These are phyloP conservation scores for Cebidichthys violaceus DNA, from an alignment of 2,113 vertebrate genomes.

Conservation along the genomic window DNA sequence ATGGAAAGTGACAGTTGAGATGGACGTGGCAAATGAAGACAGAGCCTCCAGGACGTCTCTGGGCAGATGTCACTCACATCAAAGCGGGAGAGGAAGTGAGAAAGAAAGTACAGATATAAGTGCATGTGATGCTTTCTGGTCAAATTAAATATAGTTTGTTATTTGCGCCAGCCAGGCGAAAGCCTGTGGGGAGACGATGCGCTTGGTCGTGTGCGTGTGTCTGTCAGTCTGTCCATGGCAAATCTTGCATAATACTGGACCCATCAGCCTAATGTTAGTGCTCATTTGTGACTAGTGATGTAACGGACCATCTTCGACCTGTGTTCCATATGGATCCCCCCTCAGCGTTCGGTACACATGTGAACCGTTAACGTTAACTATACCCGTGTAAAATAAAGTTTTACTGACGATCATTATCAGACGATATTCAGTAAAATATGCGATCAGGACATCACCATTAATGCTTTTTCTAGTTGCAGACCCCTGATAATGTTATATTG, in stretches of 20 bases:
- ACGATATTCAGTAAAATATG: no score
- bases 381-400: no score
- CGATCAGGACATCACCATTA: no score
- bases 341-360: no score
- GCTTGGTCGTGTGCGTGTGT: background rate
- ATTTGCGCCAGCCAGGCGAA: background rate
- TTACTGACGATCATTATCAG: no score
- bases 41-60: slow-evolving; percentile 40
- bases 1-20: slow-evolving; percentile 64
- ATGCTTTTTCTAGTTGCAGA: no score
- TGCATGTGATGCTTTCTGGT: background rate
- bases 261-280: background rate
- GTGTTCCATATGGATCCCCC: no score
- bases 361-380: no score
- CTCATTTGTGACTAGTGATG: background rate
- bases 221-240: background rate
- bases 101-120: slow-evolving; percentile 3
- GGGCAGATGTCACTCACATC: slow-evolving; percentile 55
- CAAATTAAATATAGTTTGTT: background rate
- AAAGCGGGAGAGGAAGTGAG: slow-evolving; percentile 27
- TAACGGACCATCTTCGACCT: no score
- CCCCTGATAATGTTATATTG: no score
- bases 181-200: background rate
- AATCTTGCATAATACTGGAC: background rate
- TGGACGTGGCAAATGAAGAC: slow-evolving; percentile 59